Conservation (phyloP, 2,797 vertebrate genomes). For the Lepidocolaptes lacrymiger region DNA sequence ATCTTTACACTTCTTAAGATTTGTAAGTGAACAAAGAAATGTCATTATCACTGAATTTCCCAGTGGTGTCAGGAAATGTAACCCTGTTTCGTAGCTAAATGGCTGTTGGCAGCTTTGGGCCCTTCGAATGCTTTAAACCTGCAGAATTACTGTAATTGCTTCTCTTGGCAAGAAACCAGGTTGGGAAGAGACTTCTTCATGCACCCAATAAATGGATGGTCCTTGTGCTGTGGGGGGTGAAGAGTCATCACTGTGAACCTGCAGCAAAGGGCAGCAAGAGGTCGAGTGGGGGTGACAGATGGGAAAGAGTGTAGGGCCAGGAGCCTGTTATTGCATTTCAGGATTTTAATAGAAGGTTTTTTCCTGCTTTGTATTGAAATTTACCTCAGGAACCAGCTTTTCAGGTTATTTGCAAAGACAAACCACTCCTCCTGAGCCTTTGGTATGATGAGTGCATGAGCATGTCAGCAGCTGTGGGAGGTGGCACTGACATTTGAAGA, state of each 20-base stretch:
- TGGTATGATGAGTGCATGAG: not conserved
- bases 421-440: not conserved
- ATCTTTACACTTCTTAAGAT: not conserved
- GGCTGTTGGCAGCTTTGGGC: not conserved
- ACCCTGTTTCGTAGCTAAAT: not conserved
- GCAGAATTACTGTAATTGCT: not conserved
- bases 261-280: not conserved
- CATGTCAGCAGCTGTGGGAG: not conserved
- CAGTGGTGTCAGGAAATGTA: constrained; percentile 1
- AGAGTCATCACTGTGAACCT: not conserved
- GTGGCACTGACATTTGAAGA: not conserved
- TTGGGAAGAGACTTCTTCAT: not conserved
- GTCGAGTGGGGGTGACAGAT: not conserved
- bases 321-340: not conserved
- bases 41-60: not conserved
- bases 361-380: not conserved
- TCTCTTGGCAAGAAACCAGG: not conserved
- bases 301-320: not conserved
- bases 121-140: not conserved
- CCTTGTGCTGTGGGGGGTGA: not conserved
- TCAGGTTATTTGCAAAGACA: not conserved
- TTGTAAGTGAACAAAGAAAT: not conserved
- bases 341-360: not conserved
- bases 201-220: not conserved
- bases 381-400: not conserved